A percentile compares a stretch with the other conserved stretches of the same genome.
Evolutionary conservation across 2,797 vertebrate genomes (phyloP).

Genomic region (Erpetoichthys calabaricus): DNA sequence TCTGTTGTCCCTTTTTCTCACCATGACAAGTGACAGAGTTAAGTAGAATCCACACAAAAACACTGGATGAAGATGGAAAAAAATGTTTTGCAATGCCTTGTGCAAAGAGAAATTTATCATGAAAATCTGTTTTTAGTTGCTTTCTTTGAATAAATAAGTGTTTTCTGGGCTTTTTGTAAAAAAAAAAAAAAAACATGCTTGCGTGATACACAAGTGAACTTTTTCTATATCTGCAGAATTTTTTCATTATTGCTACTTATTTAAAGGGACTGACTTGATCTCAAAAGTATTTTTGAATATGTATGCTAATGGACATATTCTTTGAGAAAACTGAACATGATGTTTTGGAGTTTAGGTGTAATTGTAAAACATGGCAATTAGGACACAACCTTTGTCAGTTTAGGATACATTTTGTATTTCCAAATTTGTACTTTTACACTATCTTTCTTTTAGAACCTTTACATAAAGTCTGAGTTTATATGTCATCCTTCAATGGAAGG

Average conservation of each 20-base stretch:
- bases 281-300: not conserved
- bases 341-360: too few relatives aligned
- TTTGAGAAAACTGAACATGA: too few relatives aligned
- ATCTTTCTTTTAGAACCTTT: too few relatives aligned
- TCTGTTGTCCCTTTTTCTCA: conserved; percentile 51
- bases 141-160: conserved; percentile 1
- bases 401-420: too few relatives aligned
- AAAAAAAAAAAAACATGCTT: not conserved
- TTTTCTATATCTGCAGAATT: conserved; percentile 1
- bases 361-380: too few relatives aligned
- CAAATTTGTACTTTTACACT: too few relatives aligned
- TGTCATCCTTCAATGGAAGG: too few relatives aligned
- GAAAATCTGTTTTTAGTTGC: not conserved
- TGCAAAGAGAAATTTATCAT: conserved; percentile 5
- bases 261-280: not conserved
- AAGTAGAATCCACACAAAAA: conserved; percentile 36
- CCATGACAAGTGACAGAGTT: conserved; percentile 51
- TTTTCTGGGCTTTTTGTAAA: conserved; percentile 2
- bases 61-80: conserved; percentile 38
- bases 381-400: too few relatives aligned
- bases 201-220: conserved; percentile 4
- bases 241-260: not conserved
- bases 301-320: too few relatives aligned
- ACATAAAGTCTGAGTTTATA: too few relatives aligned
- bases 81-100: conserved; percentile 18